These are phyloP conservation scores for Karalla daura DNA, from an alignment of 2,797 vertebrate species.

Conservation along the genomic window DNA sequence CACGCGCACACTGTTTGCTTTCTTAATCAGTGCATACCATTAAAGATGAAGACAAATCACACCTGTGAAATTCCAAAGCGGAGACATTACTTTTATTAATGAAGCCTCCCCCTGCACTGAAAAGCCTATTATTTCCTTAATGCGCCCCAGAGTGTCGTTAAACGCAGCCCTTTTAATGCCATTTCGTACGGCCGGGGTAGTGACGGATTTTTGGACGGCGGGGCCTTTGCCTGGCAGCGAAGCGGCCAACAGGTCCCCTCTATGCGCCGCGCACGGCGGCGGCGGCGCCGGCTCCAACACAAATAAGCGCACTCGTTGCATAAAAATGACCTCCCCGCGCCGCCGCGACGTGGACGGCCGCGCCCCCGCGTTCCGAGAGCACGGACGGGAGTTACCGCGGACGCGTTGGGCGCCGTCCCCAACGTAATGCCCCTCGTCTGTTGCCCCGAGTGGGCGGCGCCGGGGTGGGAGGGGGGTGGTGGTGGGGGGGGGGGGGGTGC, in stretches of 20 bases:
- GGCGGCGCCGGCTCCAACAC: no score
- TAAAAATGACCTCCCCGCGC: no score
- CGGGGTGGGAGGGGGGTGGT: no score
- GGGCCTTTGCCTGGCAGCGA: neutral
- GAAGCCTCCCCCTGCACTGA: slow-evolving; percentile 63
- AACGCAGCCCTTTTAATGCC: slow-evolving; percentile 55
- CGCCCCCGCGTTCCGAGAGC: no score
- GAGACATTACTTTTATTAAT: slow-evolving; percentile 75
- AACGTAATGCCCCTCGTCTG: no score
- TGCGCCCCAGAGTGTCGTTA: slow-evolving; percentile 67
- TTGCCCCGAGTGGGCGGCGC: no score
- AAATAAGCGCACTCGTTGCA: no score
- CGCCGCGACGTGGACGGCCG: no score
- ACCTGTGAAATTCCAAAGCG: slow-evolving; percentile 66
- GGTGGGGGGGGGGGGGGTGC: no score
- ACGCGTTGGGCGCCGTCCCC: no score
- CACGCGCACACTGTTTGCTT: slow-evolving; percentile 70
- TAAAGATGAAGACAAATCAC: slow-evolving; percentile 81
- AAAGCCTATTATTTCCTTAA: slow-evolving; percentile 73
- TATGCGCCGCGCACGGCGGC: no score
- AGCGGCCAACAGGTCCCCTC: slow-evolving; percentile 14
- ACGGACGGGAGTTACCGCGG: no score
- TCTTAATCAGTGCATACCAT: slow-evolving; percentile 74
- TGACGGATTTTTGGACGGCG: slow-evolving; percentile 41
- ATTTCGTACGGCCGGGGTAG: slow-evolving; percentile 47